phyloP scores from a whole-genome alignment of 1,140 invertebrate genomes.

The Pseudomyrmex sp. region DNA sequence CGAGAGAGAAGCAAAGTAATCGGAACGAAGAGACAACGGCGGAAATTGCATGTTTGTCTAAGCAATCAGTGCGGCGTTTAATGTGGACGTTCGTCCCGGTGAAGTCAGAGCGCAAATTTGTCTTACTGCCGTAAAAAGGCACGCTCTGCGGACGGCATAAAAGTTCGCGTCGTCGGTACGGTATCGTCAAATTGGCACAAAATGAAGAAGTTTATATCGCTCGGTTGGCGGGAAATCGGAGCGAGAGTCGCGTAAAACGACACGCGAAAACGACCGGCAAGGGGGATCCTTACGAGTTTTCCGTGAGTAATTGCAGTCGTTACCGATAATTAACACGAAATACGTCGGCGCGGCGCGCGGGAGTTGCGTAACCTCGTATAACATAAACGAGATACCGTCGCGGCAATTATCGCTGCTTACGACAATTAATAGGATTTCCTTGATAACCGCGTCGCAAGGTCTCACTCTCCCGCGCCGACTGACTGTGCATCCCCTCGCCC shows the following conservation, averaged over 20 bases:
- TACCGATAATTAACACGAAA: slow-evolving; percentile 83
- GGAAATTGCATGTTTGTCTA: slow-evolving; percentile 25
- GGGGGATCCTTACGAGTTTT: slow-evolving; percentile 76
- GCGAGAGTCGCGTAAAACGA: slow-evolving; percentile 71
- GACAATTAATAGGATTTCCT: slow-evolving; percentile 74
- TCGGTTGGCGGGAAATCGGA: slow-evolving; percentile 73
- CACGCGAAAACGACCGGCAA: slow-evolving; percentile 67
- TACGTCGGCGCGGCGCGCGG: slow-evolving; percentile 58
- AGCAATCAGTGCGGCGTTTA: background rate
- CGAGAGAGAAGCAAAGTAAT: no score
- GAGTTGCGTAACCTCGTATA: slow-evolving; percentile 77
- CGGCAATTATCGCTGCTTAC: slow-evolving; percentile 73
- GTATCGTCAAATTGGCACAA: slow-evolving; percentile 52
- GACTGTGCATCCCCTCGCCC: background rate
- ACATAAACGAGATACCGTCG: slow-evolving; percentile 72
- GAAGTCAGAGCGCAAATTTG: slow-evolving; percentile 11
- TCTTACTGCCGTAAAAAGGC: slow-evolving; percentile 13
- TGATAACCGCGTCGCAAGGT: slow-evolving; percentile 35
- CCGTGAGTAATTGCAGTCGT: slow-evolving; percentile 82
- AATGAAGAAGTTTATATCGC: slow-evolving; percentile 54
- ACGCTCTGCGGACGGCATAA: slow-evolving; percentile 39
- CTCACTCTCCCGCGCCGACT: background rate
- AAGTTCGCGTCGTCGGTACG: slow-evolving; percentile 18
- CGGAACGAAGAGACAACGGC: background rate
- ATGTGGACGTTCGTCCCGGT: background rate